Base-by-base conservation (phyloP, 2,113 vertebrate genomes). In the Corythornis vintsioides region DNA sequence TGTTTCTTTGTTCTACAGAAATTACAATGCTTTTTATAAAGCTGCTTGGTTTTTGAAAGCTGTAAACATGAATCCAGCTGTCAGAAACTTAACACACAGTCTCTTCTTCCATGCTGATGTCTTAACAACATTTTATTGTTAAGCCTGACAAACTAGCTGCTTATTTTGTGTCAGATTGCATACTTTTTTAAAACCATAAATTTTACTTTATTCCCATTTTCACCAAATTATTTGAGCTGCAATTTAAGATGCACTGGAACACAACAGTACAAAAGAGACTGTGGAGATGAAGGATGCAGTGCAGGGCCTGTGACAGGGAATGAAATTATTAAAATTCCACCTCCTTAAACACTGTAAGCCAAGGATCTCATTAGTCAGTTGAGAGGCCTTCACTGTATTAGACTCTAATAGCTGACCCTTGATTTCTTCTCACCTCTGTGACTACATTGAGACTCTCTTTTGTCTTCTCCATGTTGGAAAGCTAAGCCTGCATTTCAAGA, bases 11-110 rank as follows among this genome's bases (percentile, higher is more conserved):
- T 82, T 89, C 84, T 77, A 73, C 56, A 74, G 69, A 83, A 89
- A 91, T 94, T 64, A 60, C 60, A 76, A 89, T 65, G 71, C 71
- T 93, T 92, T 89, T 77, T 85, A 83, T 92, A 91, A 92, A 94
- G 60, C 71, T 64, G 63, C 76, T 92, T 31, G 14, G 26, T 88
- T 95, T 92, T 67, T 71, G 64, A 91, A 95, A 89, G 45, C 67
- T 89, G 72, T 74, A 95, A 95, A 95, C 72, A 89, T 48, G 64
- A 93, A 89, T 89, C 64, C 74, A 79, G 55, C 74, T 87, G 87
- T 94, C 94, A 94, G 87, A 92, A 94, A 92, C 42, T 48, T 94
- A 83, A 86, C 43, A 70, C 35, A 60, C 66, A 86, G 22, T 76
- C 33, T 90, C 63, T 76, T 92, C 66, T 87, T 90, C 45, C 70